phyloP scores from a whole-genome alignment of 1,140 invertebrate genomes.

The Drosophila varians region DNA sequence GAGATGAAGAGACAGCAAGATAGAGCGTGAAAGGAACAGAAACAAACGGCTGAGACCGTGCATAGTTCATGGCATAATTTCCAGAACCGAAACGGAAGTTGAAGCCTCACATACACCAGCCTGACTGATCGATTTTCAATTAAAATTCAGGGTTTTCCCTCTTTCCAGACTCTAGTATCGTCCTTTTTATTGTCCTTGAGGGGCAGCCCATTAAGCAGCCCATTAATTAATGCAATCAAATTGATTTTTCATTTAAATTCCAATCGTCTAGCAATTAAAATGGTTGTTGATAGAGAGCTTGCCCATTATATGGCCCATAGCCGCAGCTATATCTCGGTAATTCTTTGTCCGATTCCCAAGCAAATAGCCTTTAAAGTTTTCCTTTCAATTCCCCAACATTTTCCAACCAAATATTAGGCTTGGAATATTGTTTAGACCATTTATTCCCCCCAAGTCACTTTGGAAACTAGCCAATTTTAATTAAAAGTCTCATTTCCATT shows the following conservation, averaged over 20 bases:
- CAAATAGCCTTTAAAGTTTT: too few species aligned
- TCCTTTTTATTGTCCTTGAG: background rate
- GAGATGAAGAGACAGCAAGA: background rate
- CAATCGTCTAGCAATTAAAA: slow-evolving; percentile 23
- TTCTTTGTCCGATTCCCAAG: too few species aligned
- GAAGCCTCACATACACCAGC: slow-evolving; percentile 30
- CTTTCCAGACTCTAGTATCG: slow-evolving; percentile 25
- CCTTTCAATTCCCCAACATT: too few species aligned
- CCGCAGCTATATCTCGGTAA: background rate
- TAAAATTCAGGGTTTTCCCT: slow-evolving; percentile 71
- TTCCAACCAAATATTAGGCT: too few species aligned
- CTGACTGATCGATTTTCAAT: slow-evolving; percentile 74
- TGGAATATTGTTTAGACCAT: too few species aligned
- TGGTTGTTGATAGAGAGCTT: background rate
- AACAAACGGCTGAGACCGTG: slow-evolving; percentile 14
- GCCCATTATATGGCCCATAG: background rate
- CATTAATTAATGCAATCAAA: slow-evolving; percentile 79
- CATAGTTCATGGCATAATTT: slow-evolving; percentile 66
- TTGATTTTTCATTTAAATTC: slow-evolving; percentile 70
- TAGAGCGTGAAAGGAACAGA: background rate
- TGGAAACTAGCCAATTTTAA: background rate
- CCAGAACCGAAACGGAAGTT: slow-evolving; percentile 53
- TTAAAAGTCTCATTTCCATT: background rate
- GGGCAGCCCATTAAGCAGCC: background rate
- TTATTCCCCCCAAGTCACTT: background rate